Evolutionary conservation across 2,888 invertebrate genomes (phyloP).

Genomic region (Deilephila porcellus): DNA sequence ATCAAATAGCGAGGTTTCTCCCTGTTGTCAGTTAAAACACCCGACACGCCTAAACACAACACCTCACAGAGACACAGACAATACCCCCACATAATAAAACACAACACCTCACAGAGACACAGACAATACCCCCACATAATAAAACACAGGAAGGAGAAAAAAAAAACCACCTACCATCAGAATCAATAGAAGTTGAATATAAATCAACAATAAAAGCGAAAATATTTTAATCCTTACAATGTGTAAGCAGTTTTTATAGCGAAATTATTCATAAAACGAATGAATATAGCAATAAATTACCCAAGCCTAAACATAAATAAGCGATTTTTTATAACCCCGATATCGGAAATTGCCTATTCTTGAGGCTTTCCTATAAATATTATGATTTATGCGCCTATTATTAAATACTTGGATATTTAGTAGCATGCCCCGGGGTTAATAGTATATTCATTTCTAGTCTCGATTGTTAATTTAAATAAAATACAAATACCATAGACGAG

Average conservation of each 20-base stretch:
- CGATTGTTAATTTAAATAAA: too few relatives aligned
- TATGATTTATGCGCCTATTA: neutral
- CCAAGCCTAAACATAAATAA: neutral
- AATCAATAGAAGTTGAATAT: neutral
- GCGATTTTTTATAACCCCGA: neutral
- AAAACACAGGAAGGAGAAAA: too few relatives aligned
- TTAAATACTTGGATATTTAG: neutral
- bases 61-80: too few relatives aligned
- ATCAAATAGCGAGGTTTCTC: too few relatives aligned
- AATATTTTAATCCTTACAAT: neutral
- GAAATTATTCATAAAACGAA: constrained; percentile 1
- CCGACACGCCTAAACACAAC: too few relatives aligned
- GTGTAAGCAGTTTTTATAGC: neutral
- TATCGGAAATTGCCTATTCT: neutral
- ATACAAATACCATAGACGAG: too few relatives aligned
- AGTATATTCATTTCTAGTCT: too few relatives aligned
- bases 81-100: too few relatives aligned
- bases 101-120: too few relatives aligned
- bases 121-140: too few relatives aligned
- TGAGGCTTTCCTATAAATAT: neutral
- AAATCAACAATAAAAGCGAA: neutral
- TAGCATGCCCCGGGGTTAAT: too few relatives aligned
- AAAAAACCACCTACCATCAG: neutral
- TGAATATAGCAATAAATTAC: neutral
- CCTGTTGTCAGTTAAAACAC: too few relatives aligned